Evolutionary conservation across 2,888 invertebrate genomes (phyloP).

Genomic region (Lypha dubia): DNA sequence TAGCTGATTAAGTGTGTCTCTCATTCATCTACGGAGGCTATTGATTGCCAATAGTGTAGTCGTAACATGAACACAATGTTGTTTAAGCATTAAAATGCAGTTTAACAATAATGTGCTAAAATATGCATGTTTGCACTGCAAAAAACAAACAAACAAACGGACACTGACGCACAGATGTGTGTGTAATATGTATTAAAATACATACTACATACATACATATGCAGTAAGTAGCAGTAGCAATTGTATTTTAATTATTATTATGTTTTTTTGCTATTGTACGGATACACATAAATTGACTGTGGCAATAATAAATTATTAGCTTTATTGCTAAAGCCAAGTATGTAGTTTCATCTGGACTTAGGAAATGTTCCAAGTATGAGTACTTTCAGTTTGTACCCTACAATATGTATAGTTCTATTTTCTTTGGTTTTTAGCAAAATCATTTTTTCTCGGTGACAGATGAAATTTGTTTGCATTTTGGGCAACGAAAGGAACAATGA

Average conservation of each 20-base stretch:
- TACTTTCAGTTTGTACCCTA: background rate
- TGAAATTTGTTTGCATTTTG: too few species aligned
- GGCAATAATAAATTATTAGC: slow-evolving; percentile 61
- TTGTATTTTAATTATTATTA: background rate
- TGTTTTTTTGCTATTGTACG: background rate
- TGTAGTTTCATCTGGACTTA: background rate
- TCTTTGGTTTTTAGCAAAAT: too few species aligned
- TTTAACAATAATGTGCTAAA: slow-evolving; percentile 64
- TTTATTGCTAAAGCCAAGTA: slow-evolving; percentile 34
- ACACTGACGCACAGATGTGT: background rate
- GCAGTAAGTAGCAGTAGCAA: background rate
- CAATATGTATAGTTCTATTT: background rate
- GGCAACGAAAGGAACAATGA: too few species aligned
- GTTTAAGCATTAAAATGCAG: slow-evolving; percentile 5
- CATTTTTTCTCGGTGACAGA: too few species aligned
- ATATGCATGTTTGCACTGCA: slow-evolving; percentile 50
- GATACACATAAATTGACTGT: slow-evolving; percentile 13
- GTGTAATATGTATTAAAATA: background rate
- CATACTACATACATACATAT: slow-evolving; percentile 1
- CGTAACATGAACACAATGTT: slow-evolving; percentile 10
- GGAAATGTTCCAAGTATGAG: background rate
- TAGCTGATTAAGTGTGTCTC: slow-evolving; percentile 12
- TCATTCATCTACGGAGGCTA: slow-evolving; percentile 7
- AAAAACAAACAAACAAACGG: background rate
- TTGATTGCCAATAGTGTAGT: background rate